These are phyloP conservation scores for Fringilla coelebs DNA, from an alignment of 2,797 vertebrate species.

Conservation along the genomic window DNA sequence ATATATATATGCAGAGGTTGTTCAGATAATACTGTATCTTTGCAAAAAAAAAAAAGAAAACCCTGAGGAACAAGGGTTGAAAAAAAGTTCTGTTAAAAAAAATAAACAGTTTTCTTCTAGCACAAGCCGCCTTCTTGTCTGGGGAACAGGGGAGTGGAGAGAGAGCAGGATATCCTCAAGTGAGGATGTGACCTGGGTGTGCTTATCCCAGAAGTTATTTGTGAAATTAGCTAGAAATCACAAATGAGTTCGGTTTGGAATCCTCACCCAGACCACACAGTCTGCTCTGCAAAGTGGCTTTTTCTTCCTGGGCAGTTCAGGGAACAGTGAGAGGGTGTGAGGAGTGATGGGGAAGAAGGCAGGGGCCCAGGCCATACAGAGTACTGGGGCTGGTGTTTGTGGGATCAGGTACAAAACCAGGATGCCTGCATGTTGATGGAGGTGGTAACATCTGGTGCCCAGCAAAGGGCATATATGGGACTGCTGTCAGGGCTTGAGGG, in stretches of 20 bases:
- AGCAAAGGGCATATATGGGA: neutral
- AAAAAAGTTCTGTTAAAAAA: constrained; percentile 11
- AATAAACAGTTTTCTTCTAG: neutral
- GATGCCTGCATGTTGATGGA: neutral
- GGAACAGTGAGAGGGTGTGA: neutral
- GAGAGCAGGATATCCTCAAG: neutral
- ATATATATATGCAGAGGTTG: constrained; percentile 23
- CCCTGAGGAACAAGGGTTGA: neutral
- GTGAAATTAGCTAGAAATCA: neutral
- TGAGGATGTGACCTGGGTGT: neutral
- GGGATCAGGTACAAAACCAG: neutral
- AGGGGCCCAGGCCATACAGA: too few species aligned
- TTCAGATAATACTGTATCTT: constrained; percentile 51
- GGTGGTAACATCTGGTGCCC: neutral
- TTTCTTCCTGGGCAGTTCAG: neutral
- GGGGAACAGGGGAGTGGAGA: neutral
- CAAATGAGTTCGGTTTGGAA: neutral
- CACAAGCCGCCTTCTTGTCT: neutral
- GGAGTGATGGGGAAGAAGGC: neutral
- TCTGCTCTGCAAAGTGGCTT: neutral
- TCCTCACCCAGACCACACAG: neutral
- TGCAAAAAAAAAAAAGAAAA: neutral
- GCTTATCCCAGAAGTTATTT: neutral
- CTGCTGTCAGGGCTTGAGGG: rapidly evolving
- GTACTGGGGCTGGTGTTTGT: neutral